These are phyloP conservation scores for Meiosimyza decipiens DNA, from an alignment of 2,888 invertebrate species.

Conservation along the genomic window DNA sequence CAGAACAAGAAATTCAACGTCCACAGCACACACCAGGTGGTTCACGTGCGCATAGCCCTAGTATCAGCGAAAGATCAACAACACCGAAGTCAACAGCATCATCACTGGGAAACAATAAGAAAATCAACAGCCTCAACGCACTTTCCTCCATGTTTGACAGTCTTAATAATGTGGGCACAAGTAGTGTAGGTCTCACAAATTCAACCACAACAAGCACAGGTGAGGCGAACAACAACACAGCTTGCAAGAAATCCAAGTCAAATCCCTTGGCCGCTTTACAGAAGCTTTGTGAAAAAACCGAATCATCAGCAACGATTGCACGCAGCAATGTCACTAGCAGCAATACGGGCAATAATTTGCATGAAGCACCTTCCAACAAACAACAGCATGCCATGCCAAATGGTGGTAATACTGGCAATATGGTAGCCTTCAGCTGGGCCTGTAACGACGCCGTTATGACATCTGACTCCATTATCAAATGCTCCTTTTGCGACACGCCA, in stretches of 20 bases:
- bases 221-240: conserved; percentile 38
- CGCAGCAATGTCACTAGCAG: conserved; percentile 48
- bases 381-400: conserved; percentile 51
- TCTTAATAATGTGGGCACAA: conserved; percentile 66
- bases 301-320: conserved; percentile 67
- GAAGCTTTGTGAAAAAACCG: conserved; percentile 95
- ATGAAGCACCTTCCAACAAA: background rate
- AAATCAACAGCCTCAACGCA: conserved; percentile 78
- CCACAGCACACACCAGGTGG: conserved; percentile 37
- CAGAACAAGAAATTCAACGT: conserved; percentile 19
- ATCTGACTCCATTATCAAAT: conserved; percentile 81
- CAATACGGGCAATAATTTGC: conserved; percentile 9
- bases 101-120: conserved; percentile 48
- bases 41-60: conserved; percentile 72
- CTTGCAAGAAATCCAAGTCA: conserved; percentile 67
- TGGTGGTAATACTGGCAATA: conserved; percentile 74
- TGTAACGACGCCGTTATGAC: conserved; percentile 91
- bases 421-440: conserved; percentile 93
- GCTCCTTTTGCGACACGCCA: conserved; percentile 94
- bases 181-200: conserved; percentile 67
- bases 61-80: conserved; percentile 78
- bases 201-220: conserved; percentile 23
- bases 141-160: conserved; percentile 92
- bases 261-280: conserved; percentile 95
- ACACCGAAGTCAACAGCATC: conserved; percentile 76